Base-by-base conservation (phyloP, 2,888 invertebrate genomes). In the Osedax fenrisi region DNA sequence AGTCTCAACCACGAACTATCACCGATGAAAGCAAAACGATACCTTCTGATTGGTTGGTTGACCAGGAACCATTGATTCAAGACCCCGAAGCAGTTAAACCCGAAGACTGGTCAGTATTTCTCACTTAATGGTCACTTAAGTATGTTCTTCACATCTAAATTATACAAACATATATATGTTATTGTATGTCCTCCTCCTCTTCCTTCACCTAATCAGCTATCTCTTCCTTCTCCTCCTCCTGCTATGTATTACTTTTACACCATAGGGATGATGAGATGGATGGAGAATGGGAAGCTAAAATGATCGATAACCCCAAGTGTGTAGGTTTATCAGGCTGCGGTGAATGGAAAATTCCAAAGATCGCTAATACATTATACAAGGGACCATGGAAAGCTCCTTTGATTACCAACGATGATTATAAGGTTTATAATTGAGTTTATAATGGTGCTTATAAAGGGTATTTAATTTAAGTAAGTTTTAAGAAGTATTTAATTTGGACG, bases 251-350 rank as follows among this genome's bases (percentile, higher is more conserved):
- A n/a, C n/a, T n/a, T n/a, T n/a, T n/a, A n/a, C 24, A 41, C 17
- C 24, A 2, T 25, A 87, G 87, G 95, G 97, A 98, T 85, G 89
- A 90, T 22, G 95, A 96, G 78, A 97, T 97, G 90, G 98, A 98
- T 86, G 98, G 98, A 0, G 91, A 91, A 82, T 99, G 97, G 97
- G 97, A 97, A 85, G 90, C 97, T 2, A 93, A 96, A 0, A 87
- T 92, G 74, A 89, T 96, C 27, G 90, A 90, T 81, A 98, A 98
- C 87, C 93, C 95, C 0, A 87, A 87, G 2, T 97, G 96, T 82
- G 88, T 87, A 78, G 87, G 86, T 10, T 90, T 89, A 3, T 88
- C 90, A 1, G 97, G 98, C 17, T 98, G 98, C 86, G 98, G 98
- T 0, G 86, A 87, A 64, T 98, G 97, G 93, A 89, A 88, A 78